These are phyloP conservation scores for Otus sunia DNA, from an alignment of 2,113 vertebrate genomes.

Conservation along the genomic window DNA sequence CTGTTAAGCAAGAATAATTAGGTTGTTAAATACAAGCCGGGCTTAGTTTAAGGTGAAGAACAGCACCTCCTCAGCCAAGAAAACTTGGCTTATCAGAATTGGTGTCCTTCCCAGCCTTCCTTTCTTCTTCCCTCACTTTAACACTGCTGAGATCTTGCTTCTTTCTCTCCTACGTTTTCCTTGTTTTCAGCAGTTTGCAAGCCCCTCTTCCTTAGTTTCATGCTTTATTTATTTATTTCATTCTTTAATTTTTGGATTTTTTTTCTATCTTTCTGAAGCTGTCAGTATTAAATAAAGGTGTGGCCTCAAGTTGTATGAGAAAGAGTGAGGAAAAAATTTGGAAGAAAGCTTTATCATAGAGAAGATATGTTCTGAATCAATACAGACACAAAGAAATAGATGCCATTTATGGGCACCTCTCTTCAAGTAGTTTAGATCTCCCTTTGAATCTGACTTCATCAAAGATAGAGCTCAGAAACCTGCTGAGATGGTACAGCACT, in stretches of 20 bases:
- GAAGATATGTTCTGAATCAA: background rate
- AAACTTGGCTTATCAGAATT: background rate
- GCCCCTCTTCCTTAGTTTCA: background rate
- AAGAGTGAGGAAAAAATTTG: background rate
- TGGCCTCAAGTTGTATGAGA: background rate
- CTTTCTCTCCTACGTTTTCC: background rate
- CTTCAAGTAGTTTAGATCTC: background rate
- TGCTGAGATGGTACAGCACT: background rate
- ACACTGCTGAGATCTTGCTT: background rate
- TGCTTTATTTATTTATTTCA: no score
- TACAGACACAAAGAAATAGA: background rate
- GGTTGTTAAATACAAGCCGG: background rate
- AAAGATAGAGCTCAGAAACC: background rate
- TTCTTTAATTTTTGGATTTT: background rate
- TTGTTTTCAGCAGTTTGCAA: background rate
- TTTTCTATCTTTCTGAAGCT: background rate
- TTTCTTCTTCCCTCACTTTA: background rate
- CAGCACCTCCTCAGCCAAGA: background rate
- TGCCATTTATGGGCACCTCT: background rate
- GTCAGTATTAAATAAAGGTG: background rate
- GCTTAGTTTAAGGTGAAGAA: background rate
- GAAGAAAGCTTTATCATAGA: background rate
- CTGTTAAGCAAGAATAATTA: background rate
- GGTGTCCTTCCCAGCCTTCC: background rate
- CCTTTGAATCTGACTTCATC: background rate